Conservation (phyloP, 92 coral and sea anemone species). For the Anthopleura xanthogrammica region DNA sequence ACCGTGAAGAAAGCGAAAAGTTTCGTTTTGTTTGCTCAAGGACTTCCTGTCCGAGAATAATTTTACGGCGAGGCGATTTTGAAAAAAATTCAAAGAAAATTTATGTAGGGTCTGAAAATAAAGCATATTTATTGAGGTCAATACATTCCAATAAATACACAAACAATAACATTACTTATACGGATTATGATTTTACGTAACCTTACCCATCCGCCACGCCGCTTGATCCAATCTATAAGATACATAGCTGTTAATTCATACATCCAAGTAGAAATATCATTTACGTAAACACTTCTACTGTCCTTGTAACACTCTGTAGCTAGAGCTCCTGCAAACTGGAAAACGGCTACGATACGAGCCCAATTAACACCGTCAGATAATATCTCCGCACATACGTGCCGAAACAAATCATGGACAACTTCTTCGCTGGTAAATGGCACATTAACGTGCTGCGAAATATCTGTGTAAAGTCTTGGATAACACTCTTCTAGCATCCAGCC, state of each 20-base stretch:
- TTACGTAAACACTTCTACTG: constrained; percentile 69
- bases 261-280: constrained; percentile 79
- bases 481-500: constrained; percentile 77
- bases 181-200: neutral
- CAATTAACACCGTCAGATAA: constrained; percentile 82
- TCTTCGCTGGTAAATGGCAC: constrained; percentile 66
- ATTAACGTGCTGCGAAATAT: constrained; percentile 75
- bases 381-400: constrained; percentile 72
- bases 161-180: neutral
- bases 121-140: neutral
- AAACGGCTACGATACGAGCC: constrained; percentile 81
- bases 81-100: neutral
- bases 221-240: constrained; percentile 78
- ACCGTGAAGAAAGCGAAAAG: neutral
- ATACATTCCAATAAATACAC: neutral
- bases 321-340: constrained; percentile 77
- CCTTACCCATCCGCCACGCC: constrained; percentile 85
- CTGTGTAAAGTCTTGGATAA: constrained; percentile 69
- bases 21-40: constrained; percentile 2
- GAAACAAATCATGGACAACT: constrained; percentile 74
- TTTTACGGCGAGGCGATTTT: neutral
- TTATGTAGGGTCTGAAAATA: neutral
- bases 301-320: constrained; percentile 71
- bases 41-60: neutral
- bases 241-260: constrained; percentile 76